phyloP scores from a whole-genome alignment of 2,113 vertebrate species.

The Neodon shergylaensis region DNA sequence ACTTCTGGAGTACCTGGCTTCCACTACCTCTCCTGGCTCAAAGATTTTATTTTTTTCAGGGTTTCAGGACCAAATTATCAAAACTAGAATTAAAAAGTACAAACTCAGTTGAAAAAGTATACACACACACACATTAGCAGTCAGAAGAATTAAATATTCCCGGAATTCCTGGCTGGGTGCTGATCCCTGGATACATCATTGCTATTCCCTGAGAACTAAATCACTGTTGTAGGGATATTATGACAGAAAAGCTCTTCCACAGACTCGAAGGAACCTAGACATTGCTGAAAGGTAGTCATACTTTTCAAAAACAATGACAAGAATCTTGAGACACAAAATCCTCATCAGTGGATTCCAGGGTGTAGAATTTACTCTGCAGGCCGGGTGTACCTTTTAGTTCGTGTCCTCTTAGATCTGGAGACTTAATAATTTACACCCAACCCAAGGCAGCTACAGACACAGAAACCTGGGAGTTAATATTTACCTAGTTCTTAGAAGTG shows the following conservation, averaged over 20 bases:
- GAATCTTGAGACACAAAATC: background rate
- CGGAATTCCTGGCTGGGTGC: background rate
- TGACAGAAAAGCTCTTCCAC: background rate
- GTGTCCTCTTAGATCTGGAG: slow-evolving; percentile 22
- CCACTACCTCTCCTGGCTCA: background rate
- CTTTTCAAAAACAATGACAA: background rate
- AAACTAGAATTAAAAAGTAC: background rate
- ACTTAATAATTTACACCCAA: background rate
- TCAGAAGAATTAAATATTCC: background rate
- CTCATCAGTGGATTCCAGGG: background rate
- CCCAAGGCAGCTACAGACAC: background rate
- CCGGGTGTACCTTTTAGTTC: background rate
- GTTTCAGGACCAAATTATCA: background rate
- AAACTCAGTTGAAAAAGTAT: background rate
- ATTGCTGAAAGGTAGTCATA: background rate
- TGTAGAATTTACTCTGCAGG: background rate
- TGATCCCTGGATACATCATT: background rate
- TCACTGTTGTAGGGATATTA: background rate
- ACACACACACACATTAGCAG: background rate
- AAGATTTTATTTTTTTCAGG: background rate
- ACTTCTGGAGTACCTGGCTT: background rate
- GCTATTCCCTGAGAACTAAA: background rate
- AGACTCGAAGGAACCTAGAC: background rate
- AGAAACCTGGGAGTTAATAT: slow-evolving; percentile 38
- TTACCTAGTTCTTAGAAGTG: slow-evolving; percentile 46